A percentile compares a stretch with the other conserved stretches of the same genome.
Evolutionary conservation across 2,888 invertebrate genomes (phyloP).

Genomic region (Magallana nippona): DNA sequence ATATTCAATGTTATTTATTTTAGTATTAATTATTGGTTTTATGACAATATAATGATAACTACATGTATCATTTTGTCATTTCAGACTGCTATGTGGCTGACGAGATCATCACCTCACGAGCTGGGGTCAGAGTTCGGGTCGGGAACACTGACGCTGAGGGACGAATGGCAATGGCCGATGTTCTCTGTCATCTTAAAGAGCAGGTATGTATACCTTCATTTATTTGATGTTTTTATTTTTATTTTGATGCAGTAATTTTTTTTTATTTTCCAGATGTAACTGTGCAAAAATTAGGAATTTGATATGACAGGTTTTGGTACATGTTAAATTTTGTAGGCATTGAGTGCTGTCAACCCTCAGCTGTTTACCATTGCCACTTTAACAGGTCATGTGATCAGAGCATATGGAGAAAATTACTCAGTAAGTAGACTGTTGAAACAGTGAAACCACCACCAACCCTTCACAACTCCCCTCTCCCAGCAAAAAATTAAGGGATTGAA

Average conservation of each 20-base stretch:
- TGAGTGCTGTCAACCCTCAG: constrained; percentile 87
- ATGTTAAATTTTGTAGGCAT: constrained; percentile 81
- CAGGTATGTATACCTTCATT: constrained; percentile 61
- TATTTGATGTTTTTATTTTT: not conserved
- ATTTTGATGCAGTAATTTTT: not conserved
- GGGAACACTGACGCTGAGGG: constrained; percentile 98
- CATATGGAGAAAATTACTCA: constrained; percentile 82
- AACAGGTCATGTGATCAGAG: constrained; percentile 90
- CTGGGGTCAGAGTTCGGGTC: constrained; percentile 90
- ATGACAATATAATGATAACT: no score
- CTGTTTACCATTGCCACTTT: constrained; percentile 94
- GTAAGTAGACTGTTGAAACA: constrained; percentile 80
- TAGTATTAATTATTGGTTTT: no score
- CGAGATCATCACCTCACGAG: constrained; percentile 91
- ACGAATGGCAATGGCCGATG: constrained; percentile 94
- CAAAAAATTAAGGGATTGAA: no score
- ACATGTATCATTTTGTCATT: not conserved
- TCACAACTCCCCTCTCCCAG: not conserved
- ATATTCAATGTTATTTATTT: not conserved
- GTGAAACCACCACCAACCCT: not conserved
- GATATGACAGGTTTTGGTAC: no score
- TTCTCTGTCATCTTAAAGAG: constrained; percentile 87
- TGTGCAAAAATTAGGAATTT: no score
- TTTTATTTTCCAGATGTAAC: no score
- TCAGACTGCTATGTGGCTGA: constrained; percentile 91